These are phyloP conservation scores for Nannospalax galili DNA, from an alignment of 2,113 vertebrate genomes.

Conservation along the genomic window DNA sequence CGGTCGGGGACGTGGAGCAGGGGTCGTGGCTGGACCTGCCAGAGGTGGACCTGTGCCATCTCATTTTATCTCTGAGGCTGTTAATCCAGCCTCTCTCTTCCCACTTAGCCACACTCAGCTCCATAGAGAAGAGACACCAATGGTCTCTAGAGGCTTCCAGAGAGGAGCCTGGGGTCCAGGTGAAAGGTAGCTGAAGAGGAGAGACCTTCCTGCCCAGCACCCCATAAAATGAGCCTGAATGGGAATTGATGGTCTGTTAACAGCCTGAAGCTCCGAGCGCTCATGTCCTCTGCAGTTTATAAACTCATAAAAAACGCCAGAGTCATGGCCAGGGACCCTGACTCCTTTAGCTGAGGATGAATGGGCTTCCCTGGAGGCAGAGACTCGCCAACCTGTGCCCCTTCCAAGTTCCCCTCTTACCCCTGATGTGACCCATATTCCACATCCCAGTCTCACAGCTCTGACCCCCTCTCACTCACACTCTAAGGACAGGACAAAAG, in stretches of 20 bases:
- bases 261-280: neutral
- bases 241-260: slow-evolving; percentile 73
- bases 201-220: slow-evolving; percentile 39
- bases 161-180: neutral
- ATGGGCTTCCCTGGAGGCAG: neutral
- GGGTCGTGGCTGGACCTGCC: neutral
- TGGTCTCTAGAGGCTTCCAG: neutral
- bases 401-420: neutral
- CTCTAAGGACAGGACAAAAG: neutral
- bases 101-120: accelerated
- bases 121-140: accelerated
- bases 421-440: neutral
- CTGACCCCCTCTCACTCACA: neutral
- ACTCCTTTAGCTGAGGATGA: slow-evolving; percentile 54
- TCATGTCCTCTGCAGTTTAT: slow-evolving; percentile 55
- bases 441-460: neutral
- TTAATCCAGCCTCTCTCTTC: too few relatives aligned
- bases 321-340: neutral
- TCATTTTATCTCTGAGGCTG: neutral
- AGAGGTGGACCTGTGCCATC: neutral
- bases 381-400: too few relatives aligned
- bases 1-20: too few relatives aligned
- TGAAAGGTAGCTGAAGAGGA: neutral
- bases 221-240: slow-evolving; percentile 34
- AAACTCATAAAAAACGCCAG: slow-evolving; percentile 69